Percentiles rank a stretch among this genome's conserved stretches.
phyloP scores from a whole-genome alignment of 2,797 vertebrate species.

The Poecilia gillii region DNA sequence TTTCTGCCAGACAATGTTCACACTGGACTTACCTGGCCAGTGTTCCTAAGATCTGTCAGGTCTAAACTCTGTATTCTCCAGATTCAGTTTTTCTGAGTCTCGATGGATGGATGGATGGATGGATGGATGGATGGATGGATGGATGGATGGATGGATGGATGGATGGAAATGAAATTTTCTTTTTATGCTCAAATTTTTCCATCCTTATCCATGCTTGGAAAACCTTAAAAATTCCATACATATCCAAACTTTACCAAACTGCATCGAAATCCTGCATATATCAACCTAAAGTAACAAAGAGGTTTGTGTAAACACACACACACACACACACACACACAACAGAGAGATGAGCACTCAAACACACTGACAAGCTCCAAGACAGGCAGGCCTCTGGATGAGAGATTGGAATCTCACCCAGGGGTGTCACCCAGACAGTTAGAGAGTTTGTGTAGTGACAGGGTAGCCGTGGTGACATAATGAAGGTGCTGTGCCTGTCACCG shows the following conservation, averaged over 20 bases:
- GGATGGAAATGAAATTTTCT: background rate
- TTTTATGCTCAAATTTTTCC: background rate
- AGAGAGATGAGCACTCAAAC: constrained; percentile 31
- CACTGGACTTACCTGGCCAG: constrained; percentile 8
- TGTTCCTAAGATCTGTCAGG: background rate
- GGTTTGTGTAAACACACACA: background rate
- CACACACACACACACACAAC: background rate
- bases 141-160: no score
- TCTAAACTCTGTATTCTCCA: background rate
- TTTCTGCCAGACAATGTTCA: constrained; percentile 30
- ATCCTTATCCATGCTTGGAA: background rate
- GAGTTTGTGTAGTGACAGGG: constrained; percentile 94
- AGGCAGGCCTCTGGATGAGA: constrained; percentile 82
- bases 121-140: no score
- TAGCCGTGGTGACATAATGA: constrained; percentile 98
- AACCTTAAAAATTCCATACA: background rate
- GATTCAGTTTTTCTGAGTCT: background rate
- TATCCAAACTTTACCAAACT: background rate
- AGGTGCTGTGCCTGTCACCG: constrained; percentile 98
- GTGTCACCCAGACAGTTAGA: constrained; percentile 97
- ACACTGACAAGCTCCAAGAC: constrained; percentile 61
- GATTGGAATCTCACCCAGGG: constrained; percentile 85
- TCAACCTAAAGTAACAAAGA: background rate
- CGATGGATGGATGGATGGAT: background rate
- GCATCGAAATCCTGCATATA: background rate